Base-by-base conservation (phyloP, 2,888 invertebrate species). In the Meiosimyza decipiens region DNA sequence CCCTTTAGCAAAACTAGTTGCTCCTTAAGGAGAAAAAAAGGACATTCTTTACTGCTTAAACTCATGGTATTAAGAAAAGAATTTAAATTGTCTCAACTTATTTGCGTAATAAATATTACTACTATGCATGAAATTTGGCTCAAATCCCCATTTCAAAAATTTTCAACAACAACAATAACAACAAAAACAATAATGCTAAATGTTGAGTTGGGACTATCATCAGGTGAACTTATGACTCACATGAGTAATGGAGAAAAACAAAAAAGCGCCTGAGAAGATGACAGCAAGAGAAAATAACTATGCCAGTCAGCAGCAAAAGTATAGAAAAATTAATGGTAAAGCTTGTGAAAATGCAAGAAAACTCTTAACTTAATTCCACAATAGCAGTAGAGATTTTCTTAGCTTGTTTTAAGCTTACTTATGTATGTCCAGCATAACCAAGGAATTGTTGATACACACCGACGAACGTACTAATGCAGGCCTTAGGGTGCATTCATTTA, bases 31-130 rank as follows among this genome's bases (percentile, higher is more conserved):
- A 9, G 40, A 40, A 40, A 40, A 40, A 40, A 40, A 40, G 40
- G 40, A 40, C 40, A 40, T 6, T 9, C 40, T 28, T 40, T 40
- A 40, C 40, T 40, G 9, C 9, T 40, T 40, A 40, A 40, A 40
- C 9, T 40, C 40, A 65, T 71, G 66, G 75, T 62, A 75, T 75
- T 74, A 74, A 65, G 65, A 80, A 74, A 54, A 80, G 77, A 77
- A 80, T 82, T 82, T 80, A 80, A 81, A 83, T 81, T 83, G 83
- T 83, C 83, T 81, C 82, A 82, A 81, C 71, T 82, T 82, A 80
- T 81, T 80, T 83, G 80, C 76, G 80, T 83, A 83, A 83, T 83
- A 83, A 82, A 83, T 82, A 78, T 79, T 81, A 76, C 74, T 78
- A 77, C 79, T 79, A 77, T 80, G 78, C 79, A 80, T 76, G 74